Conservation (phyloP, 1,140 invertebrate species). For the Dendrolimus punctatus region DNA sequence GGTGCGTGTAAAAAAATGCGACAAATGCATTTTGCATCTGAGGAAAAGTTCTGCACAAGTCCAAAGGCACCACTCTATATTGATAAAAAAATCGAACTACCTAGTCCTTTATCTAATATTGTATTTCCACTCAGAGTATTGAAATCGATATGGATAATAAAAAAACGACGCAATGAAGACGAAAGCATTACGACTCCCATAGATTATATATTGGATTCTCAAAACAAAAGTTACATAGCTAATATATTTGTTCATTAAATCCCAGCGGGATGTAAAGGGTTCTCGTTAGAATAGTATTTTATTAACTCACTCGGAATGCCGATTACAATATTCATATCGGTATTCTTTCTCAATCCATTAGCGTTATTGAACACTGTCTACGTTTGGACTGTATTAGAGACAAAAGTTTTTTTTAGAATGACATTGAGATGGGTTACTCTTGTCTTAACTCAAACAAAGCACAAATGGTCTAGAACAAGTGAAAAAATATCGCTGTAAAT, state of each 20-base stretch:
- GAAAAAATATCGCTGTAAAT: not conserved
- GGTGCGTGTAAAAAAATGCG: no score
- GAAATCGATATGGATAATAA: not conserved
- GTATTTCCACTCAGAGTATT: no score
- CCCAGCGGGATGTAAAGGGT: slow-evolving; percentile 44
- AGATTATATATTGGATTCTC: slow-evolving; percentile 29
- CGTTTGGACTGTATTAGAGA: slow-evolving; percentile 11
- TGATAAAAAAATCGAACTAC: no score
- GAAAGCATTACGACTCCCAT: slow-evolving; percentile 2
- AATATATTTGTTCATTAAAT: slow-evolving; percentile 55
- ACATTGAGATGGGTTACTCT: slow-evolving; percentile 3
- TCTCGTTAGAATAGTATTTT: slow-evolving; percentile 60
- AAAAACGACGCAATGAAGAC: slow-evolving; percentile 1
- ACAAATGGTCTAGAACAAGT: not conserved
- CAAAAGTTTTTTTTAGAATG: slow-evolving; percentile 15
- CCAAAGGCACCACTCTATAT: no score
- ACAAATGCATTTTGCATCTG: no score
- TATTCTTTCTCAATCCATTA: slow-evolving; percentile 47
- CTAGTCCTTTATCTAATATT: no score
- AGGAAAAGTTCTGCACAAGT: no score
- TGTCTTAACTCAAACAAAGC: not conserved
- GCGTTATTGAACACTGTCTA: slow-evolving; percentile 17
- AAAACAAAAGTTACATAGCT: slow-evolving; percentile 32
- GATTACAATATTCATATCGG: slow-evolving; percentile 55
- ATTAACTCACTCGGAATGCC: slow-evolving; percentile 58